Percentiles rank a stretch among this genome's conserved stretches.
phyloP scores from a whole-genome alignment of 2,797 vertebrate genomes.

The Danio tinwini region DNA sequence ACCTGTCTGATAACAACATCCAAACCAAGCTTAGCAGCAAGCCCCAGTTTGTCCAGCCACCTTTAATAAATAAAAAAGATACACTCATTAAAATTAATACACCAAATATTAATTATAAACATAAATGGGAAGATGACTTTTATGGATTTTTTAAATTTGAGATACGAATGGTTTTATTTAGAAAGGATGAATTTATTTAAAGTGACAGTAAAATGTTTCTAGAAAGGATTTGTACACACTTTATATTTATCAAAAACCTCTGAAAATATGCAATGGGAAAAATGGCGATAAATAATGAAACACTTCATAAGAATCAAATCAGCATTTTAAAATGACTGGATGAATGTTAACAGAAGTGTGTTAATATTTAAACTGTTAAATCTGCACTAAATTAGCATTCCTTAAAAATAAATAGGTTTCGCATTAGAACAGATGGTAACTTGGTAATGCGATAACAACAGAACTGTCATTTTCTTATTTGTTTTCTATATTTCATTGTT shows the following conservation, averaged over 20 bases:
- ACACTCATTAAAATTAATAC: not conserved
- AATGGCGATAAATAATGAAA: not conserved
- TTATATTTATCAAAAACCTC: not conserved
- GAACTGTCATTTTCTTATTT: too few relatives aligned
- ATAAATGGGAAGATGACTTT: not conserved
- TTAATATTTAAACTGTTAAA: not conserved
- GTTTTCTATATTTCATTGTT: too few relatives aligned
- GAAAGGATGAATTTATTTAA: not conserved
- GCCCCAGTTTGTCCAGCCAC: constrained; percentile 96
- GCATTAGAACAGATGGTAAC: not conserved
- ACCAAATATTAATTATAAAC: too few relatives aligned
- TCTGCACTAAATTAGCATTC: not conserved
- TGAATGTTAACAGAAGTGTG: too few relatives aligned
- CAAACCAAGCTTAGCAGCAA: constrained; percentile 85
- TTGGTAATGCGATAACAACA: too few relatives aligned
- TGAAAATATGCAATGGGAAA: not conserved
- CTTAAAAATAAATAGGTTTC: not conserved
- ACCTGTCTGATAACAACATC: constrained; percentile 93
- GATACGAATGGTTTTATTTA: not conserved
- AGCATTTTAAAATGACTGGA: too few relatives aligned
- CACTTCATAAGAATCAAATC: not conserved
- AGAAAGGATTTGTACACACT: not conserved
- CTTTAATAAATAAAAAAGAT: constrained; percentile 68
- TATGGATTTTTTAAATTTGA: not conserved
- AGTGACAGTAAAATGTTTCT: not conserved